These are phyloP conservation scores for Alectura lathami DNA, from an alignment of 2,113 vertebrate species.

Conservation along the genomic window DNA sequence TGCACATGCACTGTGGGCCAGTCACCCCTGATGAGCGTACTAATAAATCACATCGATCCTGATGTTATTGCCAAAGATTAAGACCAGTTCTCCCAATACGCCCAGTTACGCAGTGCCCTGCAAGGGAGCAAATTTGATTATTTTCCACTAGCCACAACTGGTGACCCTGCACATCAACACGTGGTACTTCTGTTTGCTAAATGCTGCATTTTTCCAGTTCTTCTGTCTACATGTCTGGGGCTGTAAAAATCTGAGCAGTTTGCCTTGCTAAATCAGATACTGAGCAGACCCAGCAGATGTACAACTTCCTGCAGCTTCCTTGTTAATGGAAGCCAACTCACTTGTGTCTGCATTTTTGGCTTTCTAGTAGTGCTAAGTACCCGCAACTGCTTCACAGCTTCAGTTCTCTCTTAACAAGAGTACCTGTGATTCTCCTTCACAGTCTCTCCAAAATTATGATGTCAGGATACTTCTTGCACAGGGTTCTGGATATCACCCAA, in stretches of 20 bases:
- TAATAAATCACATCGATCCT: not conserved
- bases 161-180: not conserved
- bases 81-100: not conserved
- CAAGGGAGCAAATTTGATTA: not conserved
- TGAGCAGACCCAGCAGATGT: not conserved
- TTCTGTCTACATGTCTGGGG: not conserved
- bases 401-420: not conserved
- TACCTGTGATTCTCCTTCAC: accelerated
- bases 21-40: not conserved
- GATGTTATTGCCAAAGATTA: not conserved
- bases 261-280: not conserved
- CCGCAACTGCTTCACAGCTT: not conserved
- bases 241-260: not conserved
- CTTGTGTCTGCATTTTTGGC: not conserved
- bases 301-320: constrained; percentile 1
- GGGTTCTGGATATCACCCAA: not conserved
- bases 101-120: not conserved
- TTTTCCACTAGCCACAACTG: not conserved
- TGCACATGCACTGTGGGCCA: not conserved
- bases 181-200: not conserved
- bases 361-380: not conserved
- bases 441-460: not conserved
- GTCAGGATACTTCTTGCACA: not conserved
- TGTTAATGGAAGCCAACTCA: not conserved
- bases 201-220: not conserved